Evolutionary conservation across 2,888 invertebrate genomes (phyloP), one percentile per base, ranked within the genome.

Genomic region (Tetranychus truncatus): DNA sequence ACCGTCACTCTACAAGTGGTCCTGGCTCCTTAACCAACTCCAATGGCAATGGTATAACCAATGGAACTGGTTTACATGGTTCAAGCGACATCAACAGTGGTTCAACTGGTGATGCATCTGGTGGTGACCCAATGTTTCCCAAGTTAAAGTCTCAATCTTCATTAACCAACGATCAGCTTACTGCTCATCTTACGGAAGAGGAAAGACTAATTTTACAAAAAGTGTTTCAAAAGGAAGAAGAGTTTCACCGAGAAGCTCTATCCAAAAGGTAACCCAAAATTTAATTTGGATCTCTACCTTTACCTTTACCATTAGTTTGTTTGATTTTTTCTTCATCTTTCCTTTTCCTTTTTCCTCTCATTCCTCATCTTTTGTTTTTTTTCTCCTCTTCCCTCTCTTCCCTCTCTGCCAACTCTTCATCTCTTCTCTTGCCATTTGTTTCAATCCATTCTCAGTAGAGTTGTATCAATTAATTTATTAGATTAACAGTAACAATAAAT

Each of bases 191-290:
- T 55, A 78, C 78, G 8, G 77, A 76, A 21, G 78, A 78, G 66
- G 78, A 78, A 72, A 66, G 74, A 8, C 45, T 72, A 55, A 78
- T 78, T 44, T 66, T 78, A 20, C 75, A 77, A 55, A 77, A 77
- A 72, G 78, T 78, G 7, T 78, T 76, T 45, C 75, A 78, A 72
- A 78, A 78, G 46, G 78, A 78, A 67, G 76, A 77, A 71, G 76
- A 77, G 45, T 78, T 78, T 71, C 55, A 73, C 20, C 69, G 73
- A 20, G 75, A 72, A 72, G n/a, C 72, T 69, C 20, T 21, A 24
- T 24, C 34, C 20, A 69, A 69, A 69, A 69, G 69, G 69, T 69
- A 24, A 69, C 11, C 34, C 34, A 34, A 34, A n/a, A 34, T 34
- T 34, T 5, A 66, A 66, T 66, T 66, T 66, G 6, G 20, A 66